Percentiles rank a stretch among this genome's conserved stretches.
These are phyloP conservation scores for Anthrax anthrax DNA, from an alignment of 2,888 invertebrate species.

Conservation along the genomic window DNA sequence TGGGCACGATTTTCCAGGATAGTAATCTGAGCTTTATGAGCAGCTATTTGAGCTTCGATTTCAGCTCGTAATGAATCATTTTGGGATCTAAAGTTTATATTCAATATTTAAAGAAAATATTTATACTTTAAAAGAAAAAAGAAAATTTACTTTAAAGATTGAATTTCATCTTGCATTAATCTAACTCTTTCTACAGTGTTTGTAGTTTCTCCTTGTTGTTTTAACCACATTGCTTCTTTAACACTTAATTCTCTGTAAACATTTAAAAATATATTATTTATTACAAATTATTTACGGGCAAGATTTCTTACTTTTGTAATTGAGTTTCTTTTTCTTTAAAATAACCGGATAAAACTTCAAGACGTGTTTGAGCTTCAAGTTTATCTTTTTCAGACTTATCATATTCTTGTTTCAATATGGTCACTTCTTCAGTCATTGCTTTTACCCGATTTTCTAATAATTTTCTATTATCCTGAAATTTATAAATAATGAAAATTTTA, in stretches of 20 bases:
- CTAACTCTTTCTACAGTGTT: slow-evolving; percentile 67
- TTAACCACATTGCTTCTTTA: slow-evolving; percentile 62
- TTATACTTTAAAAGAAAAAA: not conserved
- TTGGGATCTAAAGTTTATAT: slow-evolving; percentile 35
- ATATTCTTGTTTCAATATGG: slow-evolving; percentile 41
- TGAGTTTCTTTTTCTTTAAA: slow-evolving; percentile 83
- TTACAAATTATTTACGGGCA: slow-evolving; percentile 1
- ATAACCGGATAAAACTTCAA: slow-evolving; percentile 75
- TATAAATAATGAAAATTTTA: not conserved
- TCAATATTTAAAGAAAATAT: too few species aligned
- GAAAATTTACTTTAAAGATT: slow-evolving; percentile 53
- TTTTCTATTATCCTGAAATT: slow-evolving; percentile 32
- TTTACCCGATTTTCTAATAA: slow-evolving; percentile 33
- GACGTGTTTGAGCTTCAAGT: slow-evolving; percentile 62
- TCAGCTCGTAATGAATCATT: slow-evolving; percentile 58
- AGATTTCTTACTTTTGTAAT: slow-evolving; percentile 56
- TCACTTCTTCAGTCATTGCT: slow-evolving; percentile 37
- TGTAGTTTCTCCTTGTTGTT: slow-evolving; percentile 68
- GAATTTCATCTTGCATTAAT: slow-evolving; percentile 62
- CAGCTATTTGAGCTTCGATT: slow-evolving; percentile 69
- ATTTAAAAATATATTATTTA: slow-evolving; percentile 4
- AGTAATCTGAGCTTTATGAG: slow-evolving; percentile 52
- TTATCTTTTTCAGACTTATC: slow-evolving; percentile 53
- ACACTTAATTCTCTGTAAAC: slow-evolving; percentile 52
- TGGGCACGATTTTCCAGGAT: slow-evolving; percentile 72